These are phyloP conservation scores for Notodonta dromedarius DNA, from an alignment of 2,888 invertebrate genomes.

Conservation along the genomic window DNA sequence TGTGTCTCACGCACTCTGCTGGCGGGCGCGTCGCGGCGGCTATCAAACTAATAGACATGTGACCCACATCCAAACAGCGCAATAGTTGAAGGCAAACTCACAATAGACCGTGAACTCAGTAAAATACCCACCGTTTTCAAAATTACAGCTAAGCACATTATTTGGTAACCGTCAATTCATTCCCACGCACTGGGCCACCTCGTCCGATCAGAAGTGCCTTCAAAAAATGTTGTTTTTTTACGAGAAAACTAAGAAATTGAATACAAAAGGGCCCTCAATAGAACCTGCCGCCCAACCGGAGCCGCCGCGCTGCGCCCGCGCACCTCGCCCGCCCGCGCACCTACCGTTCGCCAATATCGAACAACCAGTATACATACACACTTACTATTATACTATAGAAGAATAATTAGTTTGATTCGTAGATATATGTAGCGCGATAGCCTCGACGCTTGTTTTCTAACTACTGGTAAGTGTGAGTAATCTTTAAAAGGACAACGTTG, in stretches of 20 bases:
- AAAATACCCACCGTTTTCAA: slow-evolving; percentile 45
- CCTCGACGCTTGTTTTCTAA: slow-evolving; percentile 49
- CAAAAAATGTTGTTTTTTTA: slow-evolving; percentile 91
- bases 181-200: slow-evolving; percentile 93
- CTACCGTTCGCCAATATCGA: slow-evolving; percentile 65
- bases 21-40: slow-evolving; percentile 77
- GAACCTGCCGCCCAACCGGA: slow-evolving; percentile 90
- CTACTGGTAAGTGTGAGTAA: slow-evolving; percentile 10
- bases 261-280: slow-evolving; percentile 94
- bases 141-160: slow-evolving; percentile 44
- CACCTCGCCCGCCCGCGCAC: slow-evolving; percentile 51
- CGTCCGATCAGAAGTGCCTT: slow-evolving; percentile 98
- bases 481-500: slow-evolving; percentile 9
- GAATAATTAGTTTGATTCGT: slow-evolving; percentile 84
- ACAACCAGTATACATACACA: slow-evolving; percentile 78
- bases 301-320: slow-evolving; percentile 70
- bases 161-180: slow-evolving; percentile 73
- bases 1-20: slow-evolving; percentile 58
- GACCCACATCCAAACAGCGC: slow-evolving; percentile 88
- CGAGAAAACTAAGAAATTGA: slow-evolving; percentile 87
- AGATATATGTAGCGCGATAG: slow-evolving; percentile 77
- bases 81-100: slow-evolving; percentile 92
- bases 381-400: slow-evolving; percentile 83
- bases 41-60: slow-evolving; percentile 90
- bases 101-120: slow-evolving; percentile 67